Percentiles rank a stretch among this genome's conserved stretches.
Evolutionary conservation across 2,113 vertebrate species (phyloP).

Genomic region (Rhagologus leucostigma): DNA sequence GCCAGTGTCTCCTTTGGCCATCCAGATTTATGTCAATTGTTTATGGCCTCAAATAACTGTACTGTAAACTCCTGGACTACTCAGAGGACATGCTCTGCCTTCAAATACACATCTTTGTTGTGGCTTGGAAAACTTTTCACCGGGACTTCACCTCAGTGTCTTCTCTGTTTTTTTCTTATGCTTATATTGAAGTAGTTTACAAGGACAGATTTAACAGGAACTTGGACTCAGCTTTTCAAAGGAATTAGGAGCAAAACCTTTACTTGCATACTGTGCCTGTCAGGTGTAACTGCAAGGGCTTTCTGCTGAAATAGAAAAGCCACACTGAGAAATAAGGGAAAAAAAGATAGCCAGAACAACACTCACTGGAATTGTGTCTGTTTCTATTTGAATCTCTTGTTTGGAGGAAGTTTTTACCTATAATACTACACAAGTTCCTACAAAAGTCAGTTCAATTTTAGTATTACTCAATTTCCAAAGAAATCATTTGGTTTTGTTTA

Average conservation of each 20-base stretch:
- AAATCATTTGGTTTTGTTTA: background rate
- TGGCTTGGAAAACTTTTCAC: background rate
- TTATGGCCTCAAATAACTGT: background rate
- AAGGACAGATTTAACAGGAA: background rate
- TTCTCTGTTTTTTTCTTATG: background rate
- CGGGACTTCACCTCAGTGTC: background rate
- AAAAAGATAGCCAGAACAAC: background rate
- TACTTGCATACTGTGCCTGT: background rate
- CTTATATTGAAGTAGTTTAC: background rate
- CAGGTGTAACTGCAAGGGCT: background rate
- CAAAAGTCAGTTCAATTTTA: background rate
- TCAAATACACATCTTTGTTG: background rate
- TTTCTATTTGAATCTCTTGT: background rate
- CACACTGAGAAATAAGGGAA: background rate
- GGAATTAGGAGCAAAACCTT: background rate
- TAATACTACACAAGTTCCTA: background rate
- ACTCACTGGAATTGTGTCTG: background rate
- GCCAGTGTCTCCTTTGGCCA: background rate
- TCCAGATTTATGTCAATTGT: background rate
- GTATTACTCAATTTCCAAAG: slow-evolving; percentile 36
- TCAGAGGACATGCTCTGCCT: background rate
- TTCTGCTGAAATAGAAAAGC: background rate
- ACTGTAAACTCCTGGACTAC: background rate
- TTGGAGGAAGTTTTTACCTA: background rate
- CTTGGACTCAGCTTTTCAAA: background rate